A percentile compares a stretch with the other conserved stretches of the same genome.
These are phyloP conservation scores for Neocrepidodera transversa DNA, from an alignment of 2,888 invertebrate genomes.

Conservation along the genomic window DNA sequence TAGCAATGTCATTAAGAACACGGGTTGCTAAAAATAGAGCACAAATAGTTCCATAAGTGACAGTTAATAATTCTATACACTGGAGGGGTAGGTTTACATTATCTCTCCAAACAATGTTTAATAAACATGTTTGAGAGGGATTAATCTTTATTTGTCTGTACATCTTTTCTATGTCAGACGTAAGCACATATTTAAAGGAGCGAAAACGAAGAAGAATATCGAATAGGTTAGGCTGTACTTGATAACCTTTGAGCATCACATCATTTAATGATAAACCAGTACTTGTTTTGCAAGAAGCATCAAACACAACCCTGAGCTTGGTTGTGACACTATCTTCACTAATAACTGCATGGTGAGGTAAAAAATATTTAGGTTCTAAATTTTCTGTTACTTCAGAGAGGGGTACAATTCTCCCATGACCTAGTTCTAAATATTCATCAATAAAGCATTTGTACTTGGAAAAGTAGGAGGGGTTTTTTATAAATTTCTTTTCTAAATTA, in stretches of 20 bases:
- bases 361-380: slow-evolving; percentile 4
- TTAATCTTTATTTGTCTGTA: not conserved
- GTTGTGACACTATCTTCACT: slow-evolving; percentile 5
- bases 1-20: no score
- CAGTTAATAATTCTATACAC: not conserved
- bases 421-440: slow-evolving; percentile 10
- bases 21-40: no score
- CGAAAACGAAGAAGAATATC: slow-evolving; percentile 6
- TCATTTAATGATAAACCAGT: slow-evolving; percentile 8
- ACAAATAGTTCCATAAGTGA: no score
- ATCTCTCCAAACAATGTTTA: not conserved
- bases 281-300: slow-evolving; percentile 5
- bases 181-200: slow-evolving; percentile 6
- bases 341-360: slow-evolving; percentile 3
- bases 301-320: slow-evolving; percentile 3
- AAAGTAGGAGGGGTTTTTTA: not conserved
- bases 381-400: slow-evolving; percentile 1
- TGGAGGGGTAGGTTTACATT: not conserved
- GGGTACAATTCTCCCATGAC: slow-evolving; percentile 4
- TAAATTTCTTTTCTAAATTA: slow-evolving; percentile 1
- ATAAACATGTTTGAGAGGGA: not conserved
- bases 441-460: slow-evolving; percentile 5
- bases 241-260: slow-evolving; percentile 5
- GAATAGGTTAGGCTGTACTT: slow-evolving; percentile 12
- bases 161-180: not conserved